phyloP scores from a whole-genome alignment of 30 jellyfish, hydroid and myxozoan genomes.

The Sanderia malayensis region DNA sequence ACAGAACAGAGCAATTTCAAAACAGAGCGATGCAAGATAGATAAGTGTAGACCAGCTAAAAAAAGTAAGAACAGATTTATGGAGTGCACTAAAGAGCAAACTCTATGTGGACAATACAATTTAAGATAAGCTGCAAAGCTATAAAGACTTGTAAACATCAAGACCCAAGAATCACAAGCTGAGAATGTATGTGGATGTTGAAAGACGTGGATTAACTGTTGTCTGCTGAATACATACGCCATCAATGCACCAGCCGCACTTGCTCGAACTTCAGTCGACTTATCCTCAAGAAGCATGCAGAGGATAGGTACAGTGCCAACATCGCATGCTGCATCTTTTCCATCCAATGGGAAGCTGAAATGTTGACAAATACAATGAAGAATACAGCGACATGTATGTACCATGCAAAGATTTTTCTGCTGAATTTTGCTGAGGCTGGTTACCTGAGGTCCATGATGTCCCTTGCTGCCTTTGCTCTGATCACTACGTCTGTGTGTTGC shows the following conservation, averaged over 20 bases:
- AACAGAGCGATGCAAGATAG: too few relatives aligned
- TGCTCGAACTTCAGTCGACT: conserved; percentile 54
- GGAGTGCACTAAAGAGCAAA: too few relatives aligned
- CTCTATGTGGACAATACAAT: too few relatives aligned
- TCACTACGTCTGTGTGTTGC: conserved; percentile 19
- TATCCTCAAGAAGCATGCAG: conserved; percentile 64
- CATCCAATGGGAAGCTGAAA: conserved; percentile 86
- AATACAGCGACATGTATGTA: neutral
- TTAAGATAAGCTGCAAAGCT: too few relatives aligned
- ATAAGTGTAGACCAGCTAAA: too few relatives aligned
- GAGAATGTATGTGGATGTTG: neutral
- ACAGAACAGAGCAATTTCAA: too few relatives aligned
- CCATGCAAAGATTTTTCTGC: neutral
- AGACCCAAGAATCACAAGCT: too few relatives aligned
- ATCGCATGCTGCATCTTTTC: conserved; percentile 92
- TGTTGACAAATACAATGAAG: neutral
- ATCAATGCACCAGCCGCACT: conserved; percentile 91
- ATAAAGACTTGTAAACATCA: too few relatives aligned
- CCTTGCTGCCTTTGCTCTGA: conserved; percentile 93
- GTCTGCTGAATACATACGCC: conserved; percentile 66
- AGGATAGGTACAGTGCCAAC: conserved; percentile 70
- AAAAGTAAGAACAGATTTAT: too few relatives aligned
- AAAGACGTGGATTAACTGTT: neutral
- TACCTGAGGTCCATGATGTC: conserved; percentile 93
- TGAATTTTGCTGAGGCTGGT: neutral